Evolutionary conservation across 2,888 invertebrate species (phyloP).

Genomic region (Glyphotaelius pellucidus): DNA sequence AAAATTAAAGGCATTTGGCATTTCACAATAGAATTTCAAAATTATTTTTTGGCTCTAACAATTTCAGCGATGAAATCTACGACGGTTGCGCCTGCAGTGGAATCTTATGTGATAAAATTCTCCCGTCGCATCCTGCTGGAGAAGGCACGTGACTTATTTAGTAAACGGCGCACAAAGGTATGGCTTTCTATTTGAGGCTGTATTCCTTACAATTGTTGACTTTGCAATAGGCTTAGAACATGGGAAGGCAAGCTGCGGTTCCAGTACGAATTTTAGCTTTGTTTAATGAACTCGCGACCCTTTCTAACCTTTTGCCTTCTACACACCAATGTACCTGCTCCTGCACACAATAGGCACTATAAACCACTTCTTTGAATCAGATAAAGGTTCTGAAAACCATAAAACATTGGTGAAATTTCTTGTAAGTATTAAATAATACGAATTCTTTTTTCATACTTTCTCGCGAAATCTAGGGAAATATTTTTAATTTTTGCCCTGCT

Average conservation of each 20-base stretch:
- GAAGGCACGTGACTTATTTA: conserved; percentile 26
- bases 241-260: neutral
- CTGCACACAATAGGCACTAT: neutral
- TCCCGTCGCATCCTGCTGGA: neutral
- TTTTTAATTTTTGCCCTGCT: no score
- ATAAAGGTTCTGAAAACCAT: neutral
- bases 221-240: conserved; percentile 11
- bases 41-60: neutral
- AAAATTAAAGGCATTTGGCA: neutral
- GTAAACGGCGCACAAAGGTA: neutral
- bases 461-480: no score
- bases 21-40: neutral
- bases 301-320: neutral
- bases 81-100: neutral
- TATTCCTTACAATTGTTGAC: conserved; percentile 38
- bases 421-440: neutral
- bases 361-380: neutral
- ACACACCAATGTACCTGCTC: neutral
- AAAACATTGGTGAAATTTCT: neutral
- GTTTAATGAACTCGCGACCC: conserved; percentile 11
- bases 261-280: neutral
- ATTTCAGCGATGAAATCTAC: neutral
- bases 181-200: neutral
- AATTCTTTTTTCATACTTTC: neutral
- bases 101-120: neutral